Conservation (phyloP, 2,888 invertebrate genomes). For the Pterostichus madidus region DNA sequence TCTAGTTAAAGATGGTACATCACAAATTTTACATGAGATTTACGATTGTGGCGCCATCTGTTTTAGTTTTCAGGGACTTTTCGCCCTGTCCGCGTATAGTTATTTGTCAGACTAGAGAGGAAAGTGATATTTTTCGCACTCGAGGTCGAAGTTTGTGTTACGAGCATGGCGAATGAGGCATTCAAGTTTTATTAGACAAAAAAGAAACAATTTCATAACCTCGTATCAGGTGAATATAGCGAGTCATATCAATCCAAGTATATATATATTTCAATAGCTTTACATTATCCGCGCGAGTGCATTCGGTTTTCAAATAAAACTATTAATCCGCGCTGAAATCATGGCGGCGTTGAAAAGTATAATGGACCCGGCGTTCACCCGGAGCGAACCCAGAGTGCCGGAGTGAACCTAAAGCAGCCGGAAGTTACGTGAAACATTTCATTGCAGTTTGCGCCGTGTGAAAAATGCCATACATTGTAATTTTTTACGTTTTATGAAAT, state of each 20-base stretch:
- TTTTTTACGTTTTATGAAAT: constrained; percentile 9
- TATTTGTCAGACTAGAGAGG: no score
- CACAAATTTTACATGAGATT: no score
- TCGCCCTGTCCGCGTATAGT: no score
- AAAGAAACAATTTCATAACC: no score
- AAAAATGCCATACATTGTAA: constrained; percentile 1
- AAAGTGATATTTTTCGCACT: no score
- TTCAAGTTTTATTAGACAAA: no score
- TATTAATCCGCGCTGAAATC: constrained; percentile 44
- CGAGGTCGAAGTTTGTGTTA: no score
- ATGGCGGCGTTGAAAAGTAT: constrained; percentile 8
- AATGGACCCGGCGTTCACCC: constrained; percentile 18
- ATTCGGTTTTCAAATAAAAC: constrained; percentile 38
- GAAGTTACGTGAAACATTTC: constrained; percentile 5
- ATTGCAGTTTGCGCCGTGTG: constrained; percentile 5
- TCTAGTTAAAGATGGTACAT: no score
- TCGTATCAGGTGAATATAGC: no score
- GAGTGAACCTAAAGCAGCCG: constrained; percentile 1
- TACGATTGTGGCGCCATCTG: no score
- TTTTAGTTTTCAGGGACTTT: no score
- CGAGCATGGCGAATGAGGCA: no score
- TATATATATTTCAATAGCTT: constrained; percentile 28
- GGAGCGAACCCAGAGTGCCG: neutral
- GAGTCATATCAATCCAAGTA: neutral
- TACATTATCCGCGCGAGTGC: constrained; percentile 19